Base-by-base conservation (phyloP, 30 jellyfish, hydroid and myxozoan genomes). In the Pelagia noctiluca region DNA sequence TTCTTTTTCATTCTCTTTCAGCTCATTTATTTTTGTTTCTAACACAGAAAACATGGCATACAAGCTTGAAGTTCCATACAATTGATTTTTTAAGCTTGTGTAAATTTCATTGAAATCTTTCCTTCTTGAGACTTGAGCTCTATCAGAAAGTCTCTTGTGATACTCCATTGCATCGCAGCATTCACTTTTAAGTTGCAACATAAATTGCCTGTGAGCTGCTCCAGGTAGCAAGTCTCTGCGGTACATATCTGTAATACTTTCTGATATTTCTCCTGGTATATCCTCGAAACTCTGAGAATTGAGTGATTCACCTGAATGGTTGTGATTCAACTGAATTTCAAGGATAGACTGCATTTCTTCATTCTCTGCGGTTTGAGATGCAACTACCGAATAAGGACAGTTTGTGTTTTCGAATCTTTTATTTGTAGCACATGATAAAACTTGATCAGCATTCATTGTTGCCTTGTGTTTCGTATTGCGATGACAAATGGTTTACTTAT, bases 61-160 rank as follows among this genome's bases (percentile, higher is more conserved):
- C 33, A 32, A 21, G 38, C 38, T 69, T 25, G 21, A 26, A 18
- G 68, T 36, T 29, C 82, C 82, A 36, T n/a, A 69, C 1, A 29
- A 34, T 34, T 36, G 21, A 23, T 11, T 69, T n/a, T 24, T 19
- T 28, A 16, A 69, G 29, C 35, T 36, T 29, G 69, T 69, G 38
- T 69, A 69, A 21, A 69, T 30, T 29, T 69, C 38, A 69, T 69
- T 69, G 29, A 69, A 69, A 34, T 69, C 82, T 37, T 34, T 36
- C 8, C 82, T 69, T 34, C 82, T 25, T 69, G 82, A 68, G 3
- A 32, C 30, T 13, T n/a, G n/a, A 0, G 82, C 31, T 33, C 82
- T 4, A 37, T 69, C 82, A n/a, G 68, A 67, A 67, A 29, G n/a
- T 69, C 35, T 69, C 29, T 23, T 28, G 29, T 69, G 65, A 3